Conservation (phyloP, 2,113 vertebrate species). For the Mormyrus lacerda region DNA sequence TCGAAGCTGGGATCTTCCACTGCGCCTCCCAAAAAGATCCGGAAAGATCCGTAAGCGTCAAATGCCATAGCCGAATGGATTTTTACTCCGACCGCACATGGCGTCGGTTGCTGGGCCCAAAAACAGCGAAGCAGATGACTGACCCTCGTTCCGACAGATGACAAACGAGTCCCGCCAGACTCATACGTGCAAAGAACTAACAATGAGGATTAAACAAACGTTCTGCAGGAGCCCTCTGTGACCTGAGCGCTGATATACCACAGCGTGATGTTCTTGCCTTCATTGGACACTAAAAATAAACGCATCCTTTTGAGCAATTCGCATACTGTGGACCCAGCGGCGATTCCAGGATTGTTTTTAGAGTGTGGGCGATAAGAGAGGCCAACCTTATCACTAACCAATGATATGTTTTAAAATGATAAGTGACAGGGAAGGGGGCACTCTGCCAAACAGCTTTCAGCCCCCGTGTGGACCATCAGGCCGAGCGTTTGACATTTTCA, state of each 20-base stretch:
- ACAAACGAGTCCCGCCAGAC: constrained; percentile 50
- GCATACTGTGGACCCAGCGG: constrained; percentile 5
- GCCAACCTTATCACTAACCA: background rate
- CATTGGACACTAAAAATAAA: constrained; percentile 4
- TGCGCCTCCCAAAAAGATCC: constrained; percentile 28
- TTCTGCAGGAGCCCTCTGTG: constrained; percentile 39
- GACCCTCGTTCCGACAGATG: constrained; percentile 46
- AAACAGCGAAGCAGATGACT: constrained; percentile 44
- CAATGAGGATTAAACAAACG: constrained; percentile 21
- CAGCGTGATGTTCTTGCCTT: constrained; percentile 22
- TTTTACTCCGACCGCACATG: constrained; percentile 25
- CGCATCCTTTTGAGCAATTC: background rate
- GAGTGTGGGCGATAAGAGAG: background rate
- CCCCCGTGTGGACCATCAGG: background rate
- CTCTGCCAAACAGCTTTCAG: background rate
- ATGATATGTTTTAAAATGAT: background rate
- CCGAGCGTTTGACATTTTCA: background rate
- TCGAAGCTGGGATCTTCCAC: constrained; percentile 28
- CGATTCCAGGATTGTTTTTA: background rate
- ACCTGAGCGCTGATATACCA: constrained; percentile 14
- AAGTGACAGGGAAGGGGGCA: background rate
- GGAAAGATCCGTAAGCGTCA: constrained; percentile 19
- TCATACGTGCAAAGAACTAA: constrained; percentile 41
- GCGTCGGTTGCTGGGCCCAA: constrained; percentile 48
- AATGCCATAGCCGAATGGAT: constrained; percentile 33